Base-by-base conservation (phyloP, 2,797 vertebrate species). In the Chelon labrosus region DNA sequence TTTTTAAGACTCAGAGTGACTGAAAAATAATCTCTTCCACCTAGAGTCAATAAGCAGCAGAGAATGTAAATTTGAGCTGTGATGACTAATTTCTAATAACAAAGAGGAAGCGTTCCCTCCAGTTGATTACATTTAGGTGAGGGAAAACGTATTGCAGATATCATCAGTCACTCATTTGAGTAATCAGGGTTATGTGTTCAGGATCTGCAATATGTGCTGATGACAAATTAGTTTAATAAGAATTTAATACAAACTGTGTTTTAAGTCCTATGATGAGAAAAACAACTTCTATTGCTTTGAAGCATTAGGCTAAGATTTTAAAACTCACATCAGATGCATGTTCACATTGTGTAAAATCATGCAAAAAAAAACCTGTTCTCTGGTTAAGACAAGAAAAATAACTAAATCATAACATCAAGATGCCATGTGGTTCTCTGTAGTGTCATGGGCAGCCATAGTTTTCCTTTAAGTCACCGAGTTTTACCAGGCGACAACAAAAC, bases 41-140 rank as follows among this genome's bases (percentile, higher is more conserved):
- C 39, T 19, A 1, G 3, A 74, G 70, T 75, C 61, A 46, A 75
- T 70, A 73, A 51, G 38, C 35, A 55, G 54, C 5, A 9, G 20
- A 67, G 44, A 67, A 49, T 67, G 50, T 59, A 56, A 55, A 79
- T 77, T 62, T 72, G 13, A 75, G 20, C 31, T 19, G 16, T 39
- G 41, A 69, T 56, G 49, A 57, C 16, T 65, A 4, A n/a, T 64
- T 61, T 67, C 12, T 52, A 65, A 65, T 70, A 25, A 66, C 27
- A 3, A 50, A 20, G 31, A 51, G 4, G 47, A 38, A 56, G 39
- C 11, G 12, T 55, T 56, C 8, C 22, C 47, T 51, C 10, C 27
- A 41, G 49, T 50, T 65, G 49, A 81, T 56, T 65, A 65, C 14
- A 64, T 59, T 73, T 10, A 54, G 13, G 31, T 57, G 16, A 38